Evolutionary conservation across 2,797 vertebrate genomes (phyloP), one percentile per base, ranked within the genome.

Genomic region (Parauchenoglanis ngamensis): DNA sequence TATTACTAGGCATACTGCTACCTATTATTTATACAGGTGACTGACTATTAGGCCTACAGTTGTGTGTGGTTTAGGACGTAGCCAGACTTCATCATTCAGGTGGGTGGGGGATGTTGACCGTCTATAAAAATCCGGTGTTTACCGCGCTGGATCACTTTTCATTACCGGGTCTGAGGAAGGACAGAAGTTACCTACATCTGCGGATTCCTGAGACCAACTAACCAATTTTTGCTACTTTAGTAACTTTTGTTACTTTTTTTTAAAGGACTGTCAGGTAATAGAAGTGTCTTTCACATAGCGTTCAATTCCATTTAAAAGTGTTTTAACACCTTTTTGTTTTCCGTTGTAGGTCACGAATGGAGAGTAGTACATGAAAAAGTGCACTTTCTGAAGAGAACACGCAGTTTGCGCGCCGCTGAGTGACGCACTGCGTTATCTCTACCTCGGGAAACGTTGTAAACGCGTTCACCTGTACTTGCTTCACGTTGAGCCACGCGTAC

Each of bases 401-500:
- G 61, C 77, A 61, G 23, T 17, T 46, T 44, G 35, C 17, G 35
- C 25, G 25, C 23, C 4, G 31, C 31, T 44, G n/a, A 57, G 54
- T 61, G 75, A 17, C 31, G 78, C 56, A 49, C 17, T 10, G 35
- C n/a, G 19, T 70, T 6, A 19, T 19, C 25, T n/a, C 23, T 7
- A 68, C 76, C 28, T 15, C 57, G 23, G 84, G 44, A 61, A 19
- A 52, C 52, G 19, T 44, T 10, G 65, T 5, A 12, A 83, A 40
- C 57, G 19, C 28, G 84, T 21, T 40, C 83, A 90, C 73, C 96
- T 93, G 96, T 96, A 95, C 96, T 96, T 96, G 97, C 95, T 95
- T 97, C 94, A 98, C 98, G 98, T 97, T 98, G 98, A 99, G 98
- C 98, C 98, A 96, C 97, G 97, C 98, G 98, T 95, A 98, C 98